Percentiles rank a stretch among this genome's conserved stretches.
Conservation (phyloP, 2,888 invertebrate species). For the Tolmerus cingulatus region DNA sequence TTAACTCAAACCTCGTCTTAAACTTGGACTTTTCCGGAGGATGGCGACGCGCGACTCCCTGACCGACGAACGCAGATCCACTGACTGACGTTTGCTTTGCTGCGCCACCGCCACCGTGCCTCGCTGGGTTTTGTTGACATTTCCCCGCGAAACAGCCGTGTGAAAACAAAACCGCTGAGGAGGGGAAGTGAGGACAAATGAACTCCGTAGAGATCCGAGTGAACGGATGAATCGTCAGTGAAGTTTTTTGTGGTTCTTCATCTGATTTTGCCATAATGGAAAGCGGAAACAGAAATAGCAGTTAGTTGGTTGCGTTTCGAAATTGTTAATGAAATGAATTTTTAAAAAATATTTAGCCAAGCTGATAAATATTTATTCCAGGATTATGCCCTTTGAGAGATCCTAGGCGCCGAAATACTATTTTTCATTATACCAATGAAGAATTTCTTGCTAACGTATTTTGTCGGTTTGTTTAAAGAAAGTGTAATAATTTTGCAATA, state of each 20-base stretch:
- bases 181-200: background rate
- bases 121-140: background rate
- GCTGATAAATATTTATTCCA: too few relatives aligned
- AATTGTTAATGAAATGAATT: too few relatives aligned
- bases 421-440: too few relatives aligned
- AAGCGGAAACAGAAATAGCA: background rate
- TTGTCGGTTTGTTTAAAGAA: too few relatives aligned
- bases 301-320: background rate
- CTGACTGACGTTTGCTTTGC: background rate
- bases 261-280: background rate
- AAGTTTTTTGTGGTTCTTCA: background rate
- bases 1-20: background rate
- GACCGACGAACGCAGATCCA: background rate
- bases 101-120: background rate
- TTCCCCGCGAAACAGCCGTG: background rate
- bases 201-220: background rate
- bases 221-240: background rate
- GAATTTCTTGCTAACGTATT: too few relatives aligned
- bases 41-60: background rate
- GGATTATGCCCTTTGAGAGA: too few relatives aligned
- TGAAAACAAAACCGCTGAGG: slow-evolving; percentile 8
- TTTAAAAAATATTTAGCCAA: too few relatives aligned
- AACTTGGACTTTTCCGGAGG: background rate
- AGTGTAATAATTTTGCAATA: too few relatives aligned
- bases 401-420: too few relatives aligned